phyloP scores from a whole-genome alignment of 2,797 vertebrate species.

The Podargus strigoides region DNA sequence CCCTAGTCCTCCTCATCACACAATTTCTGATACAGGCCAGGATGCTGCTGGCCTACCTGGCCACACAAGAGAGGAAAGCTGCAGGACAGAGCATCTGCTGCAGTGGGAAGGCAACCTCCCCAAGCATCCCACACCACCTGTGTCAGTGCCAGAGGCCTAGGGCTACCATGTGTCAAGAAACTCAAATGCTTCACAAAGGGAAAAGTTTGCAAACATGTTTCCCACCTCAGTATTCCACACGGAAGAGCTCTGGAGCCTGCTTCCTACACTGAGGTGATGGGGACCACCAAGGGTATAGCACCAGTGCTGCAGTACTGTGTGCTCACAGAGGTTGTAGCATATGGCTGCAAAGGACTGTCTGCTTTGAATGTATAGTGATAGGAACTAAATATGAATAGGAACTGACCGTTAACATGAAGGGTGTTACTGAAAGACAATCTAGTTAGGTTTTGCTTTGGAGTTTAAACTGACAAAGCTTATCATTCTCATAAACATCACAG shows the following conservation, averaged over 20 bases:
- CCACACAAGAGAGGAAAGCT: not conserved
- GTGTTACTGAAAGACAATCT: not conserved
- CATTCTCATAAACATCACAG: not conserved
- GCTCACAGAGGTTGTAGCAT: fast-evolving
- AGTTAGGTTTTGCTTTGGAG: not conserved
- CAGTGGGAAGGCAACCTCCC: not conserved
- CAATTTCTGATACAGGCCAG: too few species aligned
- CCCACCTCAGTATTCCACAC: fast-evolving
- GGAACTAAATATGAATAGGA: not conserved
- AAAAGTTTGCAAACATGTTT: not conserved
- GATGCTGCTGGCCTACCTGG: too few species aligned
- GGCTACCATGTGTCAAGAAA: not conserved
- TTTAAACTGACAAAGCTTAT: not conserved
- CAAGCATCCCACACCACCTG: not conserved
- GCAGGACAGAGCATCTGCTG: fast-evolving
- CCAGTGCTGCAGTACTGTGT: fast-evolving
- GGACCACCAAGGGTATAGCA: fast-evolving
- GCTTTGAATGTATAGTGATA: not conserved
- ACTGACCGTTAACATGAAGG: not conserved
- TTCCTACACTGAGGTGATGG: fast-evolving
- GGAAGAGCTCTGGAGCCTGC: not conserved
- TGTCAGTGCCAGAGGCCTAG: not conserved
- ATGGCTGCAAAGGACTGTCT: not conserved
- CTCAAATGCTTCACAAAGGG: not conserved
- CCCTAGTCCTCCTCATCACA: too few species aligned